A percentile compares a stretch with the other conserved stretches of the same genome.
Evolutionary conservation across 2,113 vertebrate genomes (phyloP).

Genomic region (Spea bombifrons): DNA sequence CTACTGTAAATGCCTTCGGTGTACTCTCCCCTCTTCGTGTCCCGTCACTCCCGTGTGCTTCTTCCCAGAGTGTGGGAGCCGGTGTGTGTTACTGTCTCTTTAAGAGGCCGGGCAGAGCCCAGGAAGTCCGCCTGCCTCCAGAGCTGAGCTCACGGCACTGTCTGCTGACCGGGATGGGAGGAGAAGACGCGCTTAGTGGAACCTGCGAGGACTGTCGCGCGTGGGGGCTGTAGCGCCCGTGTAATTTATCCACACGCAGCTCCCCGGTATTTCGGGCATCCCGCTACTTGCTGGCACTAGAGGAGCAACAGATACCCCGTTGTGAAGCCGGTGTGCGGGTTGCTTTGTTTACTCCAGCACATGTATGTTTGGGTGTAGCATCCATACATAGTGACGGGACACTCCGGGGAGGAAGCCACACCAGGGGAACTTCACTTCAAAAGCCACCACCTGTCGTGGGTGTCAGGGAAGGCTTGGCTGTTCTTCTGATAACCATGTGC

Average conservation of each 20-base stretch:
- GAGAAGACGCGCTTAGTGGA: neutral
- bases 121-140: neutral
- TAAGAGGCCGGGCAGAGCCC: constrained; percentile 9
- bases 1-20: too few species aligned
- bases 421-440: neutral
- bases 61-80: too few species aligned
- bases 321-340: neutral
- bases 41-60: too few species aligned
- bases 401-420: neutral
- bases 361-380: too few species aligned
- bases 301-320: too few species aligned
- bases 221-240: neutral
- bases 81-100: neutral
- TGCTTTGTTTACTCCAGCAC: neutral
- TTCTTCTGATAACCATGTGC: neutral
- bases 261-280: too few species aligned
- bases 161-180: neutral
- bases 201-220: neutral
- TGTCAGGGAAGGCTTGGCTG: neutral
- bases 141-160: constrained; percentile 11
- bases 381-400: too few species aligned
- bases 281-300: too few species aligned
- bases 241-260: neutral
- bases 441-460: neutral
- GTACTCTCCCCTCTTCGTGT: too few species aligned